Evolutionary conservation across 1,140 invertebrate species (phyloP), one percentile per base, ranked within the genome.

Genomic region (Brachionus calyciflorus): DNA sequence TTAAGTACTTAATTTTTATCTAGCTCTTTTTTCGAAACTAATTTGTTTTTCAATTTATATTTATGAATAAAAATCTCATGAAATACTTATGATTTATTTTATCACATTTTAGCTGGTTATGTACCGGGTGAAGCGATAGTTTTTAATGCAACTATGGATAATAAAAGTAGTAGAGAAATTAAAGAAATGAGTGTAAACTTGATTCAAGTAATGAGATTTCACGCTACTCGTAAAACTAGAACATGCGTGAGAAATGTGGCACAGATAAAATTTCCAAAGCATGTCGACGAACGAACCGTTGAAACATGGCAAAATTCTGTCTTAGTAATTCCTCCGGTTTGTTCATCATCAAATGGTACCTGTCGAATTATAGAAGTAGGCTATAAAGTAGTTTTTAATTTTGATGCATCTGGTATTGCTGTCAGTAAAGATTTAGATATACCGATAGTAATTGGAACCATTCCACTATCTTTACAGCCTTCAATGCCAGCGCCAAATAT

Each of bases 281-380:
- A 33, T n/a, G 51, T 73, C 24, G n/a, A 21, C 3, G 69, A 49
- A 49, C 14, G 17, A 19, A 21, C 30, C 10, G 26, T 73, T 6
- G 69, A 73, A 49, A 40, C 21, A 51, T 55, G 46, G 46, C 5
- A 0, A n/a, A 55, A 73, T 55, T 51, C 69, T 9, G 24, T 19
- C 14, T 14, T 65, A 0, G n/a, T 49, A 19, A 73, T 73, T 26
- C 69, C 69, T 5, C 6, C 69, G 12, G 51, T 73, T n/a, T 49
- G 46, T 33, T 33, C 69, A 17, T 73, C 69, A 30, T 73, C 69
- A 4, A 73, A 73, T 55, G 69, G 69, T 14, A 73, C 69, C n/a
- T 73, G 69, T 30, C 17, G 46, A 49, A 73, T 73, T 33, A 73
- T 73, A 28, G 28, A 73, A 51, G 28, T 73, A 40, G 19, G 17